Conservation (phyloP, 2,797 vertebrate species). For the Psittacula derbiana region DNA sequence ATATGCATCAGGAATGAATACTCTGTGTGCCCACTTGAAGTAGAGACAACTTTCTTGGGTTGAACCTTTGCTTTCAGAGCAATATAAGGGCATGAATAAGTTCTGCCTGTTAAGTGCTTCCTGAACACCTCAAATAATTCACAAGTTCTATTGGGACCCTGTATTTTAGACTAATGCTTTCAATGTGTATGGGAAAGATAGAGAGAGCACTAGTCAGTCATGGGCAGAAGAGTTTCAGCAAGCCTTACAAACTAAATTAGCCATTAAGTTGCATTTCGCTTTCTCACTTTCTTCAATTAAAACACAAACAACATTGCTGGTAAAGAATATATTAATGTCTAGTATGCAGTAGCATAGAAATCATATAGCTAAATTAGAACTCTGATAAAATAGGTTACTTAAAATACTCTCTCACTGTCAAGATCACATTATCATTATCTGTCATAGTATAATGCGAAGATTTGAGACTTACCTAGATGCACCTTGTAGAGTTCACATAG, state of each 20-base stretch:
- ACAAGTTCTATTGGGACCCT: rapidly evolving
- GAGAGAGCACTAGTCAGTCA: too few species aligned
- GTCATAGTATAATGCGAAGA: background rate
- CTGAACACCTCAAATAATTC: background rate
- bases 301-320: background rate
- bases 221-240: background rate
- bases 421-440: background rate
- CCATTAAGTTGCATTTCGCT: background rate
- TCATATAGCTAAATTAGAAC: background rate
- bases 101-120: background rate
- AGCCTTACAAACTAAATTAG: background rate
- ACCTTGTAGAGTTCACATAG: background rate
- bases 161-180: background rate
- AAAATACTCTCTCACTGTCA: background rate
- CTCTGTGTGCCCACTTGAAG: background rate
- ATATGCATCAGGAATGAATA: background rate
- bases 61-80: background rate
- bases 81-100: background rate
- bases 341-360: background rate
- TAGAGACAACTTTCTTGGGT: background rate
- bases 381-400: background rate
- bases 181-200: too few species aligned
- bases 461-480: background rate
- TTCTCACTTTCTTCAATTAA: background rate
- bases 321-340: background rate